phyloP scores from a whole-genome alignment of 2,888 invertebrate genomes.

The Drosophila recens region DNA sequence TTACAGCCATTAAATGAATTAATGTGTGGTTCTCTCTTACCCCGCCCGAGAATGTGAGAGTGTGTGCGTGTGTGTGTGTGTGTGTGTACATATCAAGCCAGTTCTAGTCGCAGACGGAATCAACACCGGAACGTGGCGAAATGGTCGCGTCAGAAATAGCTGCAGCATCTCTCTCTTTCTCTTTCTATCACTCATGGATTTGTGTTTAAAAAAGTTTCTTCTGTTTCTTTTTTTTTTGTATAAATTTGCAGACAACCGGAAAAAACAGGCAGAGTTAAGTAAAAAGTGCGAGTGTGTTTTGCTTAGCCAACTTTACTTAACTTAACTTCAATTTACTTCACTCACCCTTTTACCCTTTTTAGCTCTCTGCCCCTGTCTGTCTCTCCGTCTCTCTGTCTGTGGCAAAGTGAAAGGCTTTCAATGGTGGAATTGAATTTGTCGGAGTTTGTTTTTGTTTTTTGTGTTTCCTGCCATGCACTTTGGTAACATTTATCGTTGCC shows the following conservation, averaged over 20 bases:
- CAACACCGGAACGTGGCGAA: slow-evolving; percentile 36
- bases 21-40: slow-evolving; percentile 47
- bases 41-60: slow-evolving; percentile 7
- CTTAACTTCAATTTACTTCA: slow-evolving; percentile 46
- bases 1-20: slow-evolving; percentile 72
- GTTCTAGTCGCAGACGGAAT: slow-evolving; percentile 20
- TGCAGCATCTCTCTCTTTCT: slow-evolving; percentile 15
- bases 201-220: slow-evolving; percentile 45
- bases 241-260: slow-evolving; percentile 56
- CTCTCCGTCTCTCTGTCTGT: neutral
- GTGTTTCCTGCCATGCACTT: slow-evolving; percentile 59
- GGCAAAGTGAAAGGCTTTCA: slow-evolving; percentile 48
- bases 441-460: slow-evolving; percentile 32
- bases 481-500: slow-evolving; percentile 65
- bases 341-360: neutral
- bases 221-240: slow-evolving; percentile 49
- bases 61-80: slow-evolving; percentile 8
- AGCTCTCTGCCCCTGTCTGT: neutral
- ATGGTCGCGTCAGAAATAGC: slow-evolving; percentile 27
- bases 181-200: neutral
- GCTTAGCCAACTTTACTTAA: slow-evolving; percentile 50
- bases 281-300: slow-evolving; percentile 43
- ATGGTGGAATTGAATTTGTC: slow-evolving; percentile 57
- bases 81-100: slow-evolving; percentile 10
- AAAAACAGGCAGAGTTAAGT: slow-evolving; percentile 39